Evolutionary conservation across 1,140 invertebrate genomes (phyloP), one percentile per base, ranked within the genome.

Genomic region (Paracyclopina nana): DNA sequence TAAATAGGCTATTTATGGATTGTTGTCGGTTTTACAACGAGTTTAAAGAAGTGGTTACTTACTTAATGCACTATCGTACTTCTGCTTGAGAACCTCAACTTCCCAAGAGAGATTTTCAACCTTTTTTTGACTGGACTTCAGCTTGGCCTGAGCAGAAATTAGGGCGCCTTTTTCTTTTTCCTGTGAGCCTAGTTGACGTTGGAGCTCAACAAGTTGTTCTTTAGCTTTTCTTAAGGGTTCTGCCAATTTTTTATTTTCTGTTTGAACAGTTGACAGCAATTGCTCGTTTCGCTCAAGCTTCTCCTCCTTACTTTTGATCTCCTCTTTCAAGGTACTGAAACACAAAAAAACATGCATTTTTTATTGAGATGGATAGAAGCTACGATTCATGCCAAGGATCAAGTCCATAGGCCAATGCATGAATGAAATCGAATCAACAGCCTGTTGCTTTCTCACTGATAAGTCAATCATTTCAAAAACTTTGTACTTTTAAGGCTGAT

Each of bases 81-180:
- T 52, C 18, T 52, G 50, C 14, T 43, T 22, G 9, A 52, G 25
- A 12, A 46, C 38, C 4, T 52, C 50, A 9, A 46, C 20, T 26
- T 52, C 50, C 50, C 50, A 52, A 16, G 16, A 6, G 2, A 44
- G 18, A 5, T 20, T 27, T 26, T 52, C 50, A 6, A 52, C 20
- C 16, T 52, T 38, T 40, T 40, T 52, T 25, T 18, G 24, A 9
- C 29, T 38, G 22, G 28, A 48, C 22, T 38, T 31, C n/a, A 50
- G 30, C 38, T 50, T 50, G 12, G 48, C 28, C 38, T 38, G 4
- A 20, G 29, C 16, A 38, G n/a, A 18, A 18, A 38, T 50, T 16
- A 50, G 25, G 11, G 28, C 48, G n/a, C 30, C 9, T 30, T 50
- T 50, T n/a, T 50, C 48, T 18, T 50, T 50, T 30, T 50, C 48